Evolutionary conservation across 2,888 invertebrate species (phyloP), one percentile per base, ranked within the genome.

Genomic region (Oxycera nigricornis): DNA sequence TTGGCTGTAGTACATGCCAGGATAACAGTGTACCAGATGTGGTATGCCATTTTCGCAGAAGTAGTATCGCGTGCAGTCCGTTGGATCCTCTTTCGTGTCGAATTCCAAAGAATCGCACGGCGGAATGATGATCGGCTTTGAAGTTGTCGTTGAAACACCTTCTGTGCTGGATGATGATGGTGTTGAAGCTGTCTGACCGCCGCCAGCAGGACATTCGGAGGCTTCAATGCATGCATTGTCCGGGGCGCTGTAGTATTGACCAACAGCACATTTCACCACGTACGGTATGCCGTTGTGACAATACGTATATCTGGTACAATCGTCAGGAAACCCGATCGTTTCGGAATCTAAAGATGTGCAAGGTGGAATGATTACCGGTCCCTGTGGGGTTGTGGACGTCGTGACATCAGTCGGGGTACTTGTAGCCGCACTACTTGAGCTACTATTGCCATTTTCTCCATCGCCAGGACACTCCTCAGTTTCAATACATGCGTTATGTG

Each of bases 401-500:
- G 55, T 55, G 20, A 24, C 4, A 1, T 7, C 6, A 9, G 55
- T 20, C 24, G 55, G 11, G 2, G 55, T 20, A 55, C n/a, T 24
- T 0, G 55, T 55, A 9, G 20, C 55, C n/a, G n/a, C n/a, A n/a
- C n/a, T n/a, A n/a, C n/a, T n/a, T n/a, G n/a, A n/a, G n/a, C n/a
- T n/a, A n/a, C n/a, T n/a, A n/a, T n/a, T n/a, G n/a, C n/a, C n/a
- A n/a, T n/a, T n/a, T n/a, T n/a, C n/a, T n/a, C n/a, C n/a, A n/a
- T n/a, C n/a, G n/a, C n/a, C n/a, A 24, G 65, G 65, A 24, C 65
- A 65, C 24, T 65, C 65, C 2, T 22, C 39, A 2, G 65, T 26
- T 24, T 65, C 65, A 14, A 65, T 65, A 2, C 65, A 65, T 4
- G 39, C 65, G 24, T 65, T 65, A 22, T 65, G 24, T 2, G 39